Percentiles rank a stretch among this genome's conserved stretches.
Conservation (phyloP, 1,140 invertebrate genomes). For the Bombyx mori region DNA sequence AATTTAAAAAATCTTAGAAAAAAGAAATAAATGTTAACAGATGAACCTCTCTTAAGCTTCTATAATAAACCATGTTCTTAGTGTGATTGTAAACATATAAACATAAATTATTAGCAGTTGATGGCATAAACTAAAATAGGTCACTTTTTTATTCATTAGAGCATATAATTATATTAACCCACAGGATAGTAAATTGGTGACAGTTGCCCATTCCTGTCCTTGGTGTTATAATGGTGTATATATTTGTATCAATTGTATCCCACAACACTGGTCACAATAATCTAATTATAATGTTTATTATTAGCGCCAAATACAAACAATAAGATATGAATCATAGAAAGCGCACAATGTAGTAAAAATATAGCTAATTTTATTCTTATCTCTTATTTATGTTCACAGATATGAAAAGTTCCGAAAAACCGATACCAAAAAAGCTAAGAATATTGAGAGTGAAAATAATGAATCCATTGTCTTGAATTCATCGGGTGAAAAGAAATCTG, state of each 20-base stretch:
- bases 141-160: too few relatives aligned
- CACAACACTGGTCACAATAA: too few relatives aligned
- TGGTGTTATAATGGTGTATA: too few relatives aligned
- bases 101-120: background rate
- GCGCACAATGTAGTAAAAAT: background rate
- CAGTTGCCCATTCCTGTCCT: too few relatives aligned
- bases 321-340: too few relatives aligned
- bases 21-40: background rate
- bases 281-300: too few relatives aligned
- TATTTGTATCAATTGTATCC: too few relatives aligned
- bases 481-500: conserved; percentile 33
- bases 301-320: too few relatives aligned
- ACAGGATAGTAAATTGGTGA: too few relatives aligned
- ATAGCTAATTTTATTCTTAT: background rate
- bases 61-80: background rate
- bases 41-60: background rate
- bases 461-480: conserved; percentile 29
- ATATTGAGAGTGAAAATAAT: conserved; percentile 37
- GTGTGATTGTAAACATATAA: background rate
- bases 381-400: conserved; percentile 26
- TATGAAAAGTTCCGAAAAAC: conserved; percentile 68
- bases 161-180: too few relatives aligned
- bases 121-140: too few relatives aligned
- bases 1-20: background rate
- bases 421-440: conserved; percentile 51